These are phyloP conservation scores for Tokudaia tokunoshimensis DNA, from an alignment of 2,797 vertebrate species.

Conservation along the genomic window DNA sequence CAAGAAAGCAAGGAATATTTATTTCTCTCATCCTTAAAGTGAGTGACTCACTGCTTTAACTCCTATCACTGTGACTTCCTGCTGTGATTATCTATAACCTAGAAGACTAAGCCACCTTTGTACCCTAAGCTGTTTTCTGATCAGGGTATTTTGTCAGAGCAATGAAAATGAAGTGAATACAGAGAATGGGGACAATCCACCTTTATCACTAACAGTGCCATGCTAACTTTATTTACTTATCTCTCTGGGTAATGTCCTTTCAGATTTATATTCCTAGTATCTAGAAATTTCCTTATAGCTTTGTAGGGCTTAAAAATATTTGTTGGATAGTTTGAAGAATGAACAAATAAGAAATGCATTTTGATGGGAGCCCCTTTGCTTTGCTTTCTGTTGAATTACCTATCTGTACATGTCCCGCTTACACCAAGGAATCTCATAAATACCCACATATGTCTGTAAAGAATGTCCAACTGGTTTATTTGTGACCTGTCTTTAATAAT, in stretches of 20 bases:
- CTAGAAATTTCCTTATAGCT: background rate
- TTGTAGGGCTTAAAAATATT: conserved; percentile 13
- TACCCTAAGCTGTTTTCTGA: background rate
- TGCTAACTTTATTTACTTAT: conserved; percentile 29
- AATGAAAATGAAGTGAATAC: background rate
- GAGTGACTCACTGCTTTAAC: background rate
- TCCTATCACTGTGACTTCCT: background rate
- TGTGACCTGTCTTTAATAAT: background rate
- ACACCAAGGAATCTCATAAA: background rate
- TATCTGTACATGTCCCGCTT: background rate
- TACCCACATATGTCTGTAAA: background rate
- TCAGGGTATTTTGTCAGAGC: background rate
- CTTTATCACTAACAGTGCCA: background rate
- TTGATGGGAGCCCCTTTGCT: background rate
- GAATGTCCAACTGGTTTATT: background rate
- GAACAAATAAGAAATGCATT: background rate
- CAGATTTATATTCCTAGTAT: background rate
- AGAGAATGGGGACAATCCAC: background rate
- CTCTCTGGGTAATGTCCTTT: background rate
- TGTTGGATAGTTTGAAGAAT: conserved; percentile 24
- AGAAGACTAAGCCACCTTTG: background rate
- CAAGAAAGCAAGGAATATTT: background rate
- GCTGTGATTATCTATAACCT: background rate
- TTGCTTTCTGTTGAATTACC: conserved; percentile 4
- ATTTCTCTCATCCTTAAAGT: background rate